Evolutionary conservation across 2,797 vertebrate species (phyloP).

Genomic region (Scomberomorus guttatus): DNA sequence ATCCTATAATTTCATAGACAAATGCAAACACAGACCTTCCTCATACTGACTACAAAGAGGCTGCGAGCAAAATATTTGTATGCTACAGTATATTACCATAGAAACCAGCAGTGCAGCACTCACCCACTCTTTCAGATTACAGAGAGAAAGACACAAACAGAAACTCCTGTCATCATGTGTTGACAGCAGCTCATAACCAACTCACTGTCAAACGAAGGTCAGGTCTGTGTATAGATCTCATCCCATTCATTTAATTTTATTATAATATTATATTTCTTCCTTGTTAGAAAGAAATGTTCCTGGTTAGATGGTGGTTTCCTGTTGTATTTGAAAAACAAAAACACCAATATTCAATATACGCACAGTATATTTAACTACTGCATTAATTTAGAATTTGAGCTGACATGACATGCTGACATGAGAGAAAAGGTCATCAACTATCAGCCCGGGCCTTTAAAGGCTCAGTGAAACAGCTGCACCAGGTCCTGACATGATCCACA

Average conservation of each 20-base stretch:
- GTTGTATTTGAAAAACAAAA: too few relatives aligned
- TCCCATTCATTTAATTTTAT: neutral
- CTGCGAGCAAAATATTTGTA: conserved; percentile 67
- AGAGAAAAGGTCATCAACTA: neutral
- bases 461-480: too few relatives aligned
- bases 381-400: neutral
- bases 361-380: neutral
- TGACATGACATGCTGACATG: neutral
- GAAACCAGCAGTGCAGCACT: conserved; percentile 70
- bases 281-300: neutral
- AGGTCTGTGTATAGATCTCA: neutral
- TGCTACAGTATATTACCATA: conserved; percentile 68
- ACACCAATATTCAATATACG: too few relatives aligned
- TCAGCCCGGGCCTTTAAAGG: neutral
- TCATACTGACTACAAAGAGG: conserved; percentile 46
- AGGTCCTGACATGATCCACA: neutral
- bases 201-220: neutral
- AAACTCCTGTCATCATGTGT: conserved; percentile 48
- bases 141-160: conserved; percentile 38
- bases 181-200: conserved; percentile 43
- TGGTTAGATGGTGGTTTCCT: neutral
- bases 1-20: conserved; percentile 52
- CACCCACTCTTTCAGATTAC: conserved; percentile 65
- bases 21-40: conserved; percentile 41
- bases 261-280: neutral